Base-by-base conservation (phyloP, 2,113 vertebrate genomes). In the Hyla sarda region DNA sequence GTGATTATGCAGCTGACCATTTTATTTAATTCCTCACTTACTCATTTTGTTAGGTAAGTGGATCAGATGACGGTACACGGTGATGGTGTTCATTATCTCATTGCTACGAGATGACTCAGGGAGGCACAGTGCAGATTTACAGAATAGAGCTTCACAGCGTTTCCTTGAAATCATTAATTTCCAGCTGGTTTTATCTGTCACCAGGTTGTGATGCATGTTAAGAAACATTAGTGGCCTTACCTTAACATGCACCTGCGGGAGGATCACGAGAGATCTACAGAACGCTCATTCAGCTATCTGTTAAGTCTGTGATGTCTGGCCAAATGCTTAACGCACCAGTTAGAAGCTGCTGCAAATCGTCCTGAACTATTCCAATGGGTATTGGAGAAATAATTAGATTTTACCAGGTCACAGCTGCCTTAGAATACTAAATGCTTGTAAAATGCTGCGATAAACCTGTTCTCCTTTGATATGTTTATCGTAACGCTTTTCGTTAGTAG, bases 351-450 rank as follows among this genome's bases (percentile, higher is more conserved):
- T 89, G 82, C 87, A 89, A 86, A 85, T 92, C 89, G 90, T 93
- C 89, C 84, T 89, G 85, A 89, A 93, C 87, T 92, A 91, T 93
- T 93, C 90, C 83, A 89, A 90, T 71, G 87, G 86, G 78, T 89
- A 84, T 84, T 84, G 88, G 85, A 91, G 89, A 92, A 93, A 94
- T 92, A 92, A 93, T 93, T 93, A 90, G 88, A 90, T 94, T 83
- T 93, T 91, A 89, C 76, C 90, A 87, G 87, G 92, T 93, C 88
- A 90, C 88, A 91, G 88, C 90, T 90, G 88, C 88, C 88, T 88
- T 90, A 84, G 85, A 89, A 90, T 90, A 90, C 87, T 88, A 85
- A 93, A 91, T 90, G 84, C 54, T 88, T 87, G 90, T 6, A 88
- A 90, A 90, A 78, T 88, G 74, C 84, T 89, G 54, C 87, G 86